These are phyloP conservation scores for Amphibalanus amphitrite DNA, from an alignment of 1,140 invertebrate species.

Conservation along the genomic window DNA sequence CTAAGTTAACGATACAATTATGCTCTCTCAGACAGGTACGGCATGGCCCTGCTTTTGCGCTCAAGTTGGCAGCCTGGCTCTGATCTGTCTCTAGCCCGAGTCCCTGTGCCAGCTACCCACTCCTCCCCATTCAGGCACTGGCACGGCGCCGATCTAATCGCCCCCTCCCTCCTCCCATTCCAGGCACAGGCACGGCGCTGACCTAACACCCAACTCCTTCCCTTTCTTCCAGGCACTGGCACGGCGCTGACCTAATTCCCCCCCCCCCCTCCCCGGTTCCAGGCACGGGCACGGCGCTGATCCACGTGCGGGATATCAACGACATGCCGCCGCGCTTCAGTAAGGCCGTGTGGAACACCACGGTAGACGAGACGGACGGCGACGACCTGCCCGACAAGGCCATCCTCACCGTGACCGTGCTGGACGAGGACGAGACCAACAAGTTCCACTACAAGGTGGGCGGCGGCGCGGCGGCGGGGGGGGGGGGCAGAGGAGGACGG, in stretches of 20 bases:
- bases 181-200: conserved; percentile 71
- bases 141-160: neutral
- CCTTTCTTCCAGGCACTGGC: too few species aligned
- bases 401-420: conserved; percentile 82
- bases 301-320: conserved; percentile 80
- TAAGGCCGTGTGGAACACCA: conserved; percentile 88
- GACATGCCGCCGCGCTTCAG: conserved; percentile 92
- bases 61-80: too few species aligned
- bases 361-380: conserved; percentile 93
- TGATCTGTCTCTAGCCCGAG: too few species aligned
- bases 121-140: neutral
- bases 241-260: conserved; percentile 2
- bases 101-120: conserved; percentile 2
- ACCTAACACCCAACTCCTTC: conserved; percentile 36
- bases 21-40: too few species aligned
- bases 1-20: too few species aligned
- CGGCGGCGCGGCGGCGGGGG: neutral
- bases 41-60: too few species aligned
- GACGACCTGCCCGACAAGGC: conserved; percentile 82
- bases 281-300: conserved; percentile 77
- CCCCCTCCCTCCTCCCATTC: conserved; percentile 12
- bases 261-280: conserved; percentile 11
- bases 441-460: conserved; percentile 83
- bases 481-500: too few species aligned
- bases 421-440: conserved; percentile 90